Evolutionary conservation across 2,797 vertebrate genomes (phyloP).

Genomic region (Sebastes cheni): DNA sequence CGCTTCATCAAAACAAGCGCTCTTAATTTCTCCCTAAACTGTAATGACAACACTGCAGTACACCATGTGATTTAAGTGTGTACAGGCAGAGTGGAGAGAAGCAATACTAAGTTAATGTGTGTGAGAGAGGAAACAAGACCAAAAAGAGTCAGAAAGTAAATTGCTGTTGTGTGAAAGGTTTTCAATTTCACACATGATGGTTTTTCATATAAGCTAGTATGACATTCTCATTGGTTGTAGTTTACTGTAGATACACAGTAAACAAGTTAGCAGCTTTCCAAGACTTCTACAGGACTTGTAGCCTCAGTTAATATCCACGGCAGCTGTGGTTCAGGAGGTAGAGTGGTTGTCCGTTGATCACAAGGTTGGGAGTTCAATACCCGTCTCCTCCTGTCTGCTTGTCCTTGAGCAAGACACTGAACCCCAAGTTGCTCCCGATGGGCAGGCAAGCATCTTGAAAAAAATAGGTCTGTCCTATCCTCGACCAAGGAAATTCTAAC

Average conservation of each 20-base stretch:
- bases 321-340: too few species aligned
- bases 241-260: neutral
- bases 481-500: too few species aligned
- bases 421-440: too few species aligned
- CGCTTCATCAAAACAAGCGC: neutral
- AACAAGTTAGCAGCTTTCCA: neutral
- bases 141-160: neutral
- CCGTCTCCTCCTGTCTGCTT: too few species aligned
- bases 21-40: conserved; percentile 6
- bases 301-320: neutral
- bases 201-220: neutral
- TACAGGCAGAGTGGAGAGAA: neutral
- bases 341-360: too few species aligned
- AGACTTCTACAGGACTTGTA: neutral
- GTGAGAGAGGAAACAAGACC: neutral
- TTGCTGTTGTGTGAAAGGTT: neutral
- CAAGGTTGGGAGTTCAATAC: too few species aligned
- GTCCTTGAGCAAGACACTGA: too few species aligned
- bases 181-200: neutral
- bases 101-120: neutral
- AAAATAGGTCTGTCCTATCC: too few species aligned
- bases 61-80: neutral
- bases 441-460: too few species aligned
- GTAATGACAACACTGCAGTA: neutral
- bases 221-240: neutral